Evolutionary conservation across 2,797 vertebrate genomes (phyloP), one percentile per base, ranked within the genome.

Genomic region (Pangasius djambal): DNA sequence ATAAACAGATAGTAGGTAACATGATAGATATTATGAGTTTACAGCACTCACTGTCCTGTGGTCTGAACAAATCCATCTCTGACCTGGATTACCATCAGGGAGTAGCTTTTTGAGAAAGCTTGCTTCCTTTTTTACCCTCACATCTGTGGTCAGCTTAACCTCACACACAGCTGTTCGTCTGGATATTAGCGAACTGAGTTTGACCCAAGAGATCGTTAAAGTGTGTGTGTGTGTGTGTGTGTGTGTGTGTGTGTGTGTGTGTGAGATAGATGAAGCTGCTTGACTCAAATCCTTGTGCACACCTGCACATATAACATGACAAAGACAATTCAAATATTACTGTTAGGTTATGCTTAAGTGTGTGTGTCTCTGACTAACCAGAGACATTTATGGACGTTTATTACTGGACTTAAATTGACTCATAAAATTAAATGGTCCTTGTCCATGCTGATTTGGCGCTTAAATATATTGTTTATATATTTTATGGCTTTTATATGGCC

Each of bases 71-170:
- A 78, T 83, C 72, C 12, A 86, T 55, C 50, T 85, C 59, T 81
- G 86, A 85, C 87, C 87, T 88, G 86, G 44, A 85, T 91, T 92
- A 88, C 63, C 10, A 81, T 91, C 85, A 89, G 88, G 34, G 50
- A 77, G n/a, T 83, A 59, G 67, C 65, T n/a, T 85, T 88, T 59
- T 25, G 1, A 22, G 37, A 20, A 72, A 83, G 50, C 25, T 74
- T 79, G 31, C 25, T 61, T 82, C 22, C 63, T 88, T 79, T 88
- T 61, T 52, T 31, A 18, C 57, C 7, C 25, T 88, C 25, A 72
- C 82, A 44, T 44, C 40, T 72, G 69, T 13, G 37, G 50, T 86
- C 59, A 83, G 25, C 57, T 44, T 40, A 25, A 7, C 1, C 85
- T 78, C 31, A 52, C 16, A 61, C 20, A 81, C n/a, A 55, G 31